phyloP scores from a whole-genome alignment of 2,888 invertebrate species.

The Hedychridium roseum region DNA sequence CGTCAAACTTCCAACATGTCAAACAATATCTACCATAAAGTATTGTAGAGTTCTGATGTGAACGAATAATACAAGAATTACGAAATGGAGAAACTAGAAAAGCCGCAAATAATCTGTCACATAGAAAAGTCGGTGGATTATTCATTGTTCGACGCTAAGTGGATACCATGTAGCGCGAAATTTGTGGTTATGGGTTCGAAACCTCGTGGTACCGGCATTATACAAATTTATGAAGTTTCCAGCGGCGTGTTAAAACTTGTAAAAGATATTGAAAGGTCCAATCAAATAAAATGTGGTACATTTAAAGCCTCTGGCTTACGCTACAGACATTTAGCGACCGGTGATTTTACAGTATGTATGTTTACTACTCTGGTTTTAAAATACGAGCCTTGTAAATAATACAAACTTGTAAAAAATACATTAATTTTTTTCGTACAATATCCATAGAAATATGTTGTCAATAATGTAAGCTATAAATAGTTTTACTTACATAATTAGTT shows the following conservation, averaged over 20 bases:
- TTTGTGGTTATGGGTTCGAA: slow-evolving; percentile 88
- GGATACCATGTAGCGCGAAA: slow-evolving; percentile 95
- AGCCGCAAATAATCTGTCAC: slow-evolving; percentile 91
- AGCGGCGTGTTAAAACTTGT: slow-evolving; percentile 77
- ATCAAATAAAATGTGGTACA: slow-evolving; percentile 90
- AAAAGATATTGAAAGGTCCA: slow-evolving; percentile 80
- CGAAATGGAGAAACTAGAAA: slow-evolving; percentile 71
- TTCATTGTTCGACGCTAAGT: slow-evolving; percentile 91
- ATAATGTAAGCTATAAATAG: background rate
- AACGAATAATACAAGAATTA: background rate
- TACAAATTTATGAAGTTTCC: slow-evolving; percentile 82
- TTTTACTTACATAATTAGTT: too few relatives aligned
- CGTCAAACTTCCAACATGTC: slow-evolving; percentile 1
- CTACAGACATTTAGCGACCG: slow-evolving; percentile 85
- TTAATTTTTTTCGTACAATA: background rate
- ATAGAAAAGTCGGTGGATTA: slow-evolving; percentile 83
- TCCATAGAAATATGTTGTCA: background rate
- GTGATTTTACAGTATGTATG: slow-evolving; percentile 74
- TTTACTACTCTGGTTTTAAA: background rate
- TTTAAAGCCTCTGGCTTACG: slow-evolving; percentile 88
- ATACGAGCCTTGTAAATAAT: background rate
- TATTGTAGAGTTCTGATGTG: background rate
- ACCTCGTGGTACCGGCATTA: slow-evolving; percentile 84
- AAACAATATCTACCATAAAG: too few relatives aligned
- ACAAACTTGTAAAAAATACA: background rate